Evolutionary conservation across 2,113 vertebrate genomes (phyloP).

Genomic region (Machaerirhynchus nigripectus): DNA sequence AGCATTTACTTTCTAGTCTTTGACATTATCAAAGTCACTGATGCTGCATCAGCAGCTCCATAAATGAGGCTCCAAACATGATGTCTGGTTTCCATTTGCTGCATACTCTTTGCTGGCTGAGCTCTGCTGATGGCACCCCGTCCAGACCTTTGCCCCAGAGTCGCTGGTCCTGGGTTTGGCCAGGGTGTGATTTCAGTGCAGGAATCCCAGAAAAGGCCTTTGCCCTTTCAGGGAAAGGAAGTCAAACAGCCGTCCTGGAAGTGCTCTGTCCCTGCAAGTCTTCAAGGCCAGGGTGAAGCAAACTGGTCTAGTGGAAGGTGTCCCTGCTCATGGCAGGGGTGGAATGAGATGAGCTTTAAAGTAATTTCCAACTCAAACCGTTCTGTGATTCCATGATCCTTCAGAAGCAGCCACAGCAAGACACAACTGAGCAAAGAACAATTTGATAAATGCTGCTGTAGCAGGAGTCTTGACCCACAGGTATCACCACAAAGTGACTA

Average conservation of each 20-base stretch:
- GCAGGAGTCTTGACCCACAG: not conserved
- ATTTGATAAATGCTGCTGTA: not conserved
- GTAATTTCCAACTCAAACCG: not conserved
- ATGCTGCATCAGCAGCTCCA: not conserved
- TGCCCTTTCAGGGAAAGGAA: not conserved
- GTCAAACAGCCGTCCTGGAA: not conserved
- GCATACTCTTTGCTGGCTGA: not conserved
- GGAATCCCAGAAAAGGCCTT: not conserved
- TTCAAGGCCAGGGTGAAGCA: not conserved
- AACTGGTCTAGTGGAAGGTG: not conserved
- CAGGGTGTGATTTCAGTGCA: not conserved
- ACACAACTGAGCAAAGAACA: not conserved
- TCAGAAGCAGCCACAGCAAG: not conserved
- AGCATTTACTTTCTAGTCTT: not conserved
- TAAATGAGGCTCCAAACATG: not conserved
- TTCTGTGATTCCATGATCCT: not conserved
- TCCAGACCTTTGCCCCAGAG: not conserved
- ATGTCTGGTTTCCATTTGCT: not conserved
- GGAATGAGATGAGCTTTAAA: not conserved
- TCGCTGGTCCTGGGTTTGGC: not conserved
- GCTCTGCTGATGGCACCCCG: rapidly evolving
- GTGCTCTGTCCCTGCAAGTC: not conserved
- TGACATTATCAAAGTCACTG: not conserved
- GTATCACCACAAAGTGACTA: rapidly evolving
- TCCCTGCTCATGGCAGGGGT: not conserved